Base-by-base conservation (phyloP, 1,140 invertebrate genomes). In the Anthonomus grandis region DNA sequence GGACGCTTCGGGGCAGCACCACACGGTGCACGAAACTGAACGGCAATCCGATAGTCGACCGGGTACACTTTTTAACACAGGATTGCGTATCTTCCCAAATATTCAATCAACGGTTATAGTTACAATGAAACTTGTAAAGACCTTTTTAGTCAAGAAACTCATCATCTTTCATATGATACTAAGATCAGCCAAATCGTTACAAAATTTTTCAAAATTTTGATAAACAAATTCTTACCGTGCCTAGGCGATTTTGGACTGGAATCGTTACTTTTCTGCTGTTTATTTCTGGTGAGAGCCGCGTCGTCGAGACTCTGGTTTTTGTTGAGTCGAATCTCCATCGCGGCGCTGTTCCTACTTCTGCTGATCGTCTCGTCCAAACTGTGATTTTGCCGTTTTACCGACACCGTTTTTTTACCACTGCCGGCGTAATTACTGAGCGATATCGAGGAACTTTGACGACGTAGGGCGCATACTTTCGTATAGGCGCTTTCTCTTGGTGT, bases 381-480 rank as follows among this genome's bases (percentile, higher is more conserved):
- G 54, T 83, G 82, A 72, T 86, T 86, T 48, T 82, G 76, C 56
- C 82, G 73, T 70, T 82, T 81, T 3, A 73, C 76, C 10, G 74
- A 74, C 4, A 67, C 65, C 8, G 74, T 64, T 71, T 79, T 79
- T 41, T 76, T 76, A n/a, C n/a, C n/a, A 65, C 75, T 76, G 66
- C 75, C 75, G n/a, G 64, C 47, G 56, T 68, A 70, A 64, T 75
- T 73, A 45, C 79, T 79, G 50, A 86, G 76, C 47, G 85, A 87
- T n/a, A 87, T 85, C 24, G 87, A 86, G 6, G 87, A 90, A 69
- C 87, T 90, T 71, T 90, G 87, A 41, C 90, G 76, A 60, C 89
- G 76, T 54, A 93, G 82, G 0, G 89, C 89, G 63, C 90, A 91
- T 1, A 93, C 84, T 76, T 90, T 91, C 1, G 87, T 90, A 65